Conservation (phyloP, 2,797 vertebrate species). For the Urocyon cinereoargenteus region DNA sequence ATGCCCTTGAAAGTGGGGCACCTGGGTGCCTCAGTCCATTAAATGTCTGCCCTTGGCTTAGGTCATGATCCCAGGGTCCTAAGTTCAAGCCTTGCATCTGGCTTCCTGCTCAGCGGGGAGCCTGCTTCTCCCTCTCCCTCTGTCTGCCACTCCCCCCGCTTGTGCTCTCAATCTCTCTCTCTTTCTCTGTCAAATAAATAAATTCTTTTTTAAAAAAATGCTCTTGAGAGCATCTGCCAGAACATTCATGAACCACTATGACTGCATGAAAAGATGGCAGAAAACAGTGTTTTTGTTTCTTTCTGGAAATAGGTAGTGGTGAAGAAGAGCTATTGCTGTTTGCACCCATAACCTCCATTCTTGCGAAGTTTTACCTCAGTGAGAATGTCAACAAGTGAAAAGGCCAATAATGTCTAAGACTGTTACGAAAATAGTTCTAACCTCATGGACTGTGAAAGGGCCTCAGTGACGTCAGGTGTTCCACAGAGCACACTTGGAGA, state of each 20-base stretch:
- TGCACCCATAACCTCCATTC: not conserved
- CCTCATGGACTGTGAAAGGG: not conserved
- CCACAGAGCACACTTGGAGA: not conserved
- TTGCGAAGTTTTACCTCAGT: not conserved
- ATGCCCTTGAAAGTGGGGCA: not conserved
- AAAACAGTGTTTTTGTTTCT: not conserved
- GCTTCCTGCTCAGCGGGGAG: no score
- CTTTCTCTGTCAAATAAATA: no score
- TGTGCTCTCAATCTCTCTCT: no score
- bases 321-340: not conserved
- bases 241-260: not conserved
- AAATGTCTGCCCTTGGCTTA: no score
- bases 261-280: not conserved
- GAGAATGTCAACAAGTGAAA: not conserved
- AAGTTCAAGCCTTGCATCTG: no score
- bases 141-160: no score
- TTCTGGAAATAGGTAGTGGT: not conserved
- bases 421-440: not conserved
- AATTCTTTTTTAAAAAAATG: no score
- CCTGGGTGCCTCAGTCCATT: no score
- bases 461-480: not conserved
- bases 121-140: no score
- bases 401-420: not conserved
- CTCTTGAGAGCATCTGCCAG: not conserved
- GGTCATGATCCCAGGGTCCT: no score